A percentile compares a stretch with the other conserved stretches of the same genome.
phyloP scores from a whole-genome alignment of 2,888 invertebrate species.

The Rhagonycha fulva region DNA sequence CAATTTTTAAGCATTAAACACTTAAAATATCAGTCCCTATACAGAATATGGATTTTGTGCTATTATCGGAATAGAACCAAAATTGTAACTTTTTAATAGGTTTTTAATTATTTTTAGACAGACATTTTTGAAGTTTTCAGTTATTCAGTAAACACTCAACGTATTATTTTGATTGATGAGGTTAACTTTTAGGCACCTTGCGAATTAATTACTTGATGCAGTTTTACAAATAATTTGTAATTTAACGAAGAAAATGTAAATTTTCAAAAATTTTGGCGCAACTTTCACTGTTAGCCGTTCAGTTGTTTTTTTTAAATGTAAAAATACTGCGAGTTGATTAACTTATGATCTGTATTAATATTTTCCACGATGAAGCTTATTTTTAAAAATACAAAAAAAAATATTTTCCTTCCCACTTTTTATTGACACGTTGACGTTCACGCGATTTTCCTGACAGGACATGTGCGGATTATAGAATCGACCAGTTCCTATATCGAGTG shows the following conservation, averaged over 20 bases:
- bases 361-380: background rate
- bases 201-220: background rate
- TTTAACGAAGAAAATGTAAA: background rate
- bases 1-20: no score
- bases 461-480: constrained; percentile 36
- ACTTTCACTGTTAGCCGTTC: background rate
- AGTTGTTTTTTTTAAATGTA: background rate
- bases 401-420: constrained; percentile 10
- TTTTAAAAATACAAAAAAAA: background rate
- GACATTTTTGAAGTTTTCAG: background rate
- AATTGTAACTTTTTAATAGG: no score
- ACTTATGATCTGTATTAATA: background rate
- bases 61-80: no score
- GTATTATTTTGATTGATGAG: background rate
- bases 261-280: background rate
- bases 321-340: background rate
- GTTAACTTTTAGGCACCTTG: background rate
- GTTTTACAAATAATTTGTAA: background rate
- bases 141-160: background rate
- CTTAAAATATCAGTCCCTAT: no score
- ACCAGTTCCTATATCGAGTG: constrained; percentile 29
- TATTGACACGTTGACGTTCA: constrained; percentile 27
- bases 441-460: constrained; percentile 30
- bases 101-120: background rate
- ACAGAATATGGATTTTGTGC: no score